Percentiles rank a stretch among this genome's conserved stretches.
These are phyloP conservation scores for Hoplostethus mediterraneus DNA, from an alignment of 2,797 vertebrate genomes.

Conservation along the genomic window DNA sequence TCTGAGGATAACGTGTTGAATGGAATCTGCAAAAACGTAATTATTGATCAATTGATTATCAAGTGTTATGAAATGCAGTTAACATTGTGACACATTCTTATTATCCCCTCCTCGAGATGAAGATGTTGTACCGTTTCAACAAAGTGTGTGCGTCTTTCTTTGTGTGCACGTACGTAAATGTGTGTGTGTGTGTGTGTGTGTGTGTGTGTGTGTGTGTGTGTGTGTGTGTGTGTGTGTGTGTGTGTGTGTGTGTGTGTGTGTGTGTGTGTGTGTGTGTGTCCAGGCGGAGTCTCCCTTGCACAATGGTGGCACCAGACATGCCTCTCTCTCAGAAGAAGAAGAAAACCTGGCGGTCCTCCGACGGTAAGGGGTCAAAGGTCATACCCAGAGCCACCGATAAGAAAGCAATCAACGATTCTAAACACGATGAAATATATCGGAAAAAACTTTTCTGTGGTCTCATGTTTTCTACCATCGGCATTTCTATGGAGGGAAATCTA, in stretches of 20 bases:
- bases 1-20: conserved; percentile 79
- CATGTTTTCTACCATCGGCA: not conserved
- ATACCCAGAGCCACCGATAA: not conserved
- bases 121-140: too few relatives aligned
- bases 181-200: conserved; percentile 17
- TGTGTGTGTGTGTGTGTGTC: conserved; percentile 15
- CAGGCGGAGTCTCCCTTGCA: conserved; percentile 87
- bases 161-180: not conserved
- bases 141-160: too few relatives aligned
- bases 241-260: conserved; percentile 16
- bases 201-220: conserved; percentile 17
- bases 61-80: not conserved
- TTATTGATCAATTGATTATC: not conserved
- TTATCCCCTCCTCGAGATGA: too few relatives aligned
- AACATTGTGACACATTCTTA: not conserved
- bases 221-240: conserved; percentile 15
- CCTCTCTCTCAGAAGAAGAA: conserved; percentile 92
- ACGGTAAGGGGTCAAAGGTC: conserved; percentile 83
- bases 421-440: not conserved
- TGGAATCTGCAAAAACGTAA: conserved; percentile 85
- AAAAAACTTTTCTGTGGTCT: not conserved
- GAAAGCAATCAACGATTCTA: not conserved
- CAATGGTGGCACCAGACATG: conserved; percentile 83
- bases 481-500: too few relatives aligned
- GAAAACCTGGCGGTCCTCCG: conserved; percentile 94